These are phyloP conservation scores for Lacerta agilis DNA, from an alignment of 2,797 vertebrate genomes.

Conservation along the genomic window DNA sequence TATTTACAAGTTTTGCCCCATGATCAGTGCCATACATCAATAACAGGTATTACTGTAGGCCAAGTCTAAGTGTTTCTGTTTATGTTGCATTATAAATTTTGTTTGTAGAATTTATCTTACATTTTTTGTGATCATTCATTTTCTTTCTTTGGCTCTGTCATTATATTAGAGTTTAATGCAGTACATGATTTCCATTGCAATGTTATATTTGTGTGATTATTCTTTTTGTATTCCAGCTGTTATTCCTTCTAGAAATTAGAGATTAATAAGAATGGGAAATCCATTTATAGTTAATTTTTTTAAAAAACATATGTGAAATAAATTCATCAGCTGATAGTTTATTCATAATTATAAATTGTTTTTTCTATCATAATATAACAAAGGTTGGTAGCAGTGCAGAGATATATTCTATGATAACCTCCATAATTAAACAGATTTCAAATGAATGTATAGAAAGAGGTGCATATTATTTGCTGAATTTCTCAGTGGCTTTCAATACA, in stretches of 20 bases:
- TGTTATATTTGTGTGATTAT: conserved; percentile 30
- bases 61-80: conserved; percentile 81
- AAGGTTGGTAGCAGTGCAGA: background rate
- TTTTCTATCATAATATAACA: background rate
- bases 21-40: conserved; percentile 81
- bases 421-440: background rate
- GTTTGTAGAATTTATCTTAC: conserved; percentile 71
- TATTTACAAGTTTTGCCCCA: conserved; percentile 86
- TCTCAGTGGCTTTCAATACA: no score
- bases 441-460: background rate
- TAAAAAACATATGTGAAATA: background rate
- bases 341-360: background rate
- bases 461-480: background rate
- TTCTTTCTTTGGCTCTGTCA: conserved; percentile 57
- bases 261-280: conserved; percentile 22
- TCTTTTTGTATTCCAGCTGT: conserved; percentile 56
- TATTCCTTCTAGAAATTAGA: conserved; percentile 49
- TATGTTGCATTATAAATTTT: conserved; percentile 78
- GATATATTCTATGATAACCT: background rate
- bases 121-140: conserved; percentile 64
- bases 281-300: conserved; percentile 32
- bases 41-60: conserved; percentile 81
- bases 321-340: background rate
- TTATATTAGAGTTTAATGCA: conserved; percentile 62
- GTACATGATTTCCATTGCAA: conserved; percentile 54